phyloP scores from a whole-genome alignment of 2,888 invertebrate species.

The Epicampocera succincta region DNA sequence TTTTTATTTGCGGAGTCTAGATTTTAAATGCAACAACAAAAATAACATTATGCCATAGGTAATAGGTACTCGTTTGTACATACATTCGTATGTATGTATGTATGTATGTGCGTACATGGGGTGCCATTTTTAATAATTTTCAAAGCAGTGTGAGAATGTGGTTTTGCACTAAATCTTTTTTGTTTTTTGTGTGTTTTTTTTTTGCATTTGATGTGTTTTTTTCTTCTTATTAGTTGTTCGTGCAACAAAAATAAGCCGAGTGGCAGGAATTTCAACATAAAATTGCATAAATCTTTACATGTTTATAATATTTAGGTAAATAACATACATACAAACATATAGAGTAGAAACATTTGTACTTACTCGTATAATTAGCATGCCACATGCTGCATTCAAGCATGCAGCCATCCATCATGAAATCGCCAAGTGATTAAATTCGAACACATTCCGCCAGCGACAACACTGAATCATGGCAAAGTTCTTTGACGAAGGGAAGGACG shows the following conservation, averaged over 20 bases:
- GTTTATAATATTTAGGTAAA: slow-evolving; percentile 45
- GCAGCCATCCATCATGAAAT: slow-evolving; percentile 51
- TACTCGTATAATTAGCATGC: slow-evolving; percentile 50
- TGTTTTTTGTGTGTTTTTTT: no score
- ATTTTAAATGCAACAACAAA: slow-evolving; percentile 39
- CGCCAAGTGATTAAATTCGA: slow-evolving; percentile 59
- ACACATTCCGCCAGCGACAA: slow-evolving; percentile 56
- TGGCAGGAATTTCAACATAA: slow-evolving; percentile 33
- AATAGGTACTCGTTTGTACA: no score
- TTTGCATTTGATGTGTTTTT: neutral
- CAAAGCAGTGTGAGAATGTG: slow-evolving; percentile 65
- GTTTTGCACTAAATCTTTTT: slow-evolving; percentile 29
- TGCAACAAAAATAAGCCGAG: slow-evolving; percentile 22
- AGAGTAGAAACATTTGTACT: neutral
- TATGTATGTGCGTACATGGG: slow-evolving; percentile 45
- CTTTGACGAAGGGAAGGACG: no score
- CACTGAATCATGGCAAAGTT: slow-evolving; percentile 44
- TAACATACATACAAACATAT: slow-evolving; percentile 14
- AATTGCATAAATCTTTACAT: slow-evolving; percentile 39
- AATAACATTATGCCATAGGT: slow-evolving; percentile 60
- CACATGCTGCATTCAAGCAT: slow-evolving; percentile 46
- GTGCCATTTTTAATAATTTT: slow-evolving; percentile 66
- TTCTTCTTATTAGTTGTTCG: slow-evolving; percentile 10
- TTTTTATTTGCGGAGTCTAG: slow-evolving; percentile 60
- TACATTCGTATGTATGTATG: no score